A percentile compares a stretch with the other conserved stretches of the same genome.
Conservation (phyloP, 2,888 invertebrate genomes). For the Amphipyra berbera region DNA sequence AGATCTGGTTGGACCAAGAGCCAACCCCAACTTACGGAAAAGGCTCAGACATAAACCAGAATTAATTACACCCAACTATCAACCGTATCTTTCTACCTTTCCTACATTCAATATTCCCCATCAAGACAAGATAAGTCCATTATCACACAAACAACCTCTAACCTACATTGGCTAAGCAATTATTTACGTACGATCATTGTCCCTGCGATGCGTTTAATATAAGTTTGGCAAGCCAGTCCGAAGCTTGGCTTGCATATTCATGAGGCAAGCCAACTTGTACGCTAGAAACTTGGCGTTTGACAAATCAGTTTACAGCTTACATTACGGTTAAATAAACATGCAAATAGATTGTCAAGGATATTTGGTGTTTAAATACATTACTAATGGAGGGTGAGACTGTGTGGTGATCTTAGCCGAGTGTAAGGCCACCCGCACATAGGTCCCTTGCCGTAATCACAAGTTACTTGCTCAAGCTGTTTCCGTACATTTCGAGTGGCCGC, state of each 20-base stretch:
- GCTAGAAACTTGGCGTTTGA: conserved; percentile 52
- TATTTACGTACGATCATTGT: conserved; percentile 49
- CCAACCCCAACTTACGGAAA: too few species aligned
- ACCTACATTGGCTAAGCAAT: conserved; percentile 35
- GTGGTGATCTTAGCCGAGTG: not conserved
- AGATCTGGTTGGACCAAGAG: too few species aligned
- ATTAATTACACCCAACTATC: too few species aligned
- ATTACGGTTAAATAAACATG: conserved; percentile 56
- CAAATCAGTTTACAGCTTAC: conserved; percentile 59
- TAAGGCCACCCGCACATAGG: too few species aligned
- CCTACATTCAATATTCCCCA: too few species aligned
- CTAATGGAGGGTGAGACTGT: not conserved
- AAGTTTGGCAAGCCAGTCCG: conserved; percentile 66
- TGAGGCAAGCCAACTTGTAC: conserved; percentile 59
- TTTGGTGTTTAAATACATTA: conserved; percentile 22
- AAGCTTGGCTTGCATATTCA: conserved; percentile 66
- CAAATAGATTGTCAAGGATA: conserved; percentile 31
- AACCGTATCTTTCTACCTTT: too few species aligned
- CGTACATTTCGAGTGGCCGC: too few species aligned
- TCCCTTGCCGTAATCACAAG: too few species aligned
- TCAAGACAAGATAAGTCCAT: too few species aligned
- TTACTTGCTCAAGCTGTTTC: too few species aligned
- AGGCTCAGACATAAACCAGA: too few species aligned
- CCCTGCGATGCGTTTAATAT: conserved; percentile 66
- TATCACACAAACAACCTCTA: conserved; percentile 8